These are phyloP conservation scores for Vannuccia rotundouncinata DNA, from an alignment of 2,888 invertebrate genomes.

Conservation along the genomic window DNA sequence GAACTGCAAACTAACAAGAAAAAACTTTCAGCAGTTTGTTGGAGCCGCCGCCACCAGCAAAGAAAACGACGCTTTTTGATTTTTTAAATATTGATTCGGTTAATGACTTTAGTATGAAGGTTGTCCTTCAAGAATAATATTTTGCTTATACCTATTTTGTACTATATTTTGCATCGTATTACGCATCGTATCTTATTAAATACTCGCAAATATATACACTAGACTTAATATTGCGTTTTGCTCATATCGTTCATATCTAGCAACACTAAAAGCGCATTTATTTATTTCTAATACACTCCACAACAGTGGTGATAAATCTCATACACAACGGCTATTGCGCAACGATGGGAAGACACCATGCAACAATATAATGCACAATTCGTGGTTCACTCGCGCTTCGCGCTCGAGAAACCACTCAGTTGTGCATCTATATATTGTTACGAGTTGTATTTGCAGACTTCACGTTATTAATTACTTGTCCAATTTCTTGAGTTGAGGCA, in stretches of 20 bases:
- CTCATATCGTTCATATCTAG: constrained; percentile 15
- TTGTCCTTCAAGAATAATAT: background rate
- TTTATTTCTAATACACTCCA: constrained; percentile 13
- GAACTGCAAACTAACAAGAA: constrained; percentile 2
- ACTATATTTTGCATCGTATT: no score
- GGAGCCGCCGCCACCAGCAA: constrained; percentile 24
- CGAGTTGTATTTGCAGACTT: no score
- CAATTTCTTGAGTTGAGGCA: no score
- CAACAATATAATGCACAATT: constrained; percentile 1
- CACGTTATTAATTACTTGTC: no score
- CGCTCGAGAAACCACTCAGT: constrained; percentile 6
- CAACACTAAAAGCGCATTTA: background rate
- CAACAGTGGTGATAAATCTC: constrained; percentile 19
- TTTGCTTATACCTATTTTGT: background rate
- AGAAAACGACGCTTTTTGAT: constrained; percentile 11
- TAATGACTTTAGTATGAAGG: constrained; percentile 4
- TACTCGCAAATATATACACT: constrained; percentile 3
- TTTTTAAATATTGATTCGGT: background rate
- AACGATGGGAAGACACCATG: background rate
- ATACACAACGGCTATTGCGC: constrained; percentile 21
- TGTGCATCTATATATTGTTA: background rate
- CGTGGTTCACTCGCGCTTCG: constrained; percentile 10
- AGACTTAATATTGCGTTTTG: constrained; percentile 13
- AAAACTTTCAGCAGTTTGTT: constrained; percentile 22
- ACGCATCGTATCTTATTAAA: background rate